phyloP scores from a whole-genome alignment of 2,113 vertebrate genomes.

The Climacteris rufus region DNA sequence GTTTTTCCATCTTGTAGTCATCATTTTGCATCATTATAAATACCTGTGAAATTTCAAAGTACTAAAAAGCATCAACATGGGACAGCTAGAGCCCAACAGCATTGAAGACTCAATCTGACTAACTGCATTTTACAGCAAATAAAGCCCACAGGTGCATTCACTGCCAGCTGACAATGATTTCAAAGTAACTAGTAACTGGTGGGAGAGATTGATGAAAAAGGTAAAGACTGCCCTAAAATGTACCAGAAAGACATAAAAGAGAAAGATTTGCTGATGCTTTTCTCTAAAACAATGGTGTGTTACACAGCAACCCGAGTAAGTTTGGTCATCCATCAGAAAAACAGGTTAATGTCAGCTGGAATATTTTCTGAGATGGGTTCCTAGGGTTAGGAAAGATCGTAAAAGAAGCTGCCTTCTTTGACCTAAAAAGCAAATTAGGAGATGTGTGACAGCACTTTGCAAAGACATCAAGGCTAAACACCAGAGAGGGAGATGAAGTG shows the following conservation, averaged over 20 bases:
- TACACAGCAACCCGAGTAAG: not conserved
- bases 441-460: not conserved
- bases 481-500: not conserved
- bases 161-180: not conserved
- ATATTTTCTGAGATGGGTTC: not conserved
- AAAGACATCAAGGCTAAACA: not conserved
- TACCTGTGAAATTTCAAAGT: not conserved
- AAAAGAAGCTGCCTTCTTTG: not conserved
- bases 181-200: not conserved
- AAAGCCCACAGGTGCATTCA: not conserved
- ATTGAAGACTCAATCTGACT: not conserved
- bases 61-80: fast-evolving
- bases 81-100: not conserved
- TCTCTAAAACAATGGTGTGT: not conserved
- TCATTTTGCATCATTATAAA: not conserved
- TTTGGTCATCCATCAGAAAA: not conserved
- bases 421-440: not conserved
- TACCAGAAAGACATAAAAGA: not conserved
- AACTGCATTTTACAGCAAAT: not conserved
- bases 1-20: not conserved
- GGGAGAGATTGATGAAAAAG: not conserved
- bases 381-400: not conserved
- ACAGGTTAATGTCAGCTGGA: not conserved
- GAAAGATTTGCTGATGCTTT: not conserved
- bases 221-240: not conserved